Percentiles rank a stretch among this genome's conserved stretches.
Evolutionary conservation across 2,888 invertebrate species (phyloP).

Genomic region (Ophion obscuratus): DNA sequence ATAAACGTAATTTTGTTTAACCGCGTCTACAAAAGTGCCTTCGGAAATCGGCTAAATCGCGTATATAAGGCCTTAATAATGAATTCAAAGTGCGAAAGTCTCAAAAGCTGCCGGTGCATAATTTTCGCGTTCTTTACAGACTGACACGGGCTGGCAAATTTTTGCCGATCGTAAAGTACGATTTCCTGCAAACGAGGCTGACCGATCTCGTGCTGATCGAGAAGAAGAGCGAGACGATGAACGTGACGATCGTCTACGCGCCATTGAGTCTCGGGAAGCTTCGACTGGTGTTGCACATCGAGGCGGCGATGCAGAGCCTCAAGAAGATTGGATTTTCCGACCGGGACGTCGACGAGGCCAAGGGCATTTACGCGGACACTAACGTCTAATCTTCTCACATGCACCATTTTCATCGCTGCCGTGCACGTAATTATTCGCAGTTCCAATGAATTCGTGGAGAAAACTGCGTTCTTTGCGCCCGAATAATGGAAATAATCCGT

Average conservation of each 20-base stretch:
- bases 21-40: no score
- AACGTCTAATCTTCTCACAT: constrained; percentile 95
- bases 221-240: constrained; percentile 86
- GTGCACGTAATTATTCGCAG: constrained; percentile 92
- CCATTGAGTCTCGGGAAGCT: constrained; percentile 93
- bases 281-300: constrained; percentile 91
- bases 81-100: no score
- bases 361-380: constrained; percentile 97
- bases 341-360: constrained; percentile 98
- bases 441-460: not conserved
- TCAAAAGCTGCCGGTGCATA: no score
- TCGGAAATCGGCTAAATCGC: no score
- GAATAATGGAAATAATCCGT: not conserved
- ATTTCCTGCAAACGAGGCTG: constrained; percentile 92
- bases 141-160: constrained; percentile 85
- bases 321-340: constrained; percentile 93
- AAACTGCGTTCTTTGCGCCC: not conserved
- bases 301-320: constrained; percentile 90
- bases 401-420: constrained; percentile 95
- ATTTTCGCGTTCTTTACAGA: constrained; percentile 62
- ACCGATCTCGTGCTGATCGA: constrained; percentile 90
- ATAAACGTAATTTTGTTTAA: no score
- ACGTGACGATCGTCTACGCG: constrained; percentile 89
- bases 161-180: constrained; percentile 93
- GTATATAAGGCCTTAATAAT: no score